These are phyloP conservation scores for Gasterosteus nipponicus DNA, from an alignment of 2,113 vertebrate genomes.

Conservation along the genomic window DNA sequence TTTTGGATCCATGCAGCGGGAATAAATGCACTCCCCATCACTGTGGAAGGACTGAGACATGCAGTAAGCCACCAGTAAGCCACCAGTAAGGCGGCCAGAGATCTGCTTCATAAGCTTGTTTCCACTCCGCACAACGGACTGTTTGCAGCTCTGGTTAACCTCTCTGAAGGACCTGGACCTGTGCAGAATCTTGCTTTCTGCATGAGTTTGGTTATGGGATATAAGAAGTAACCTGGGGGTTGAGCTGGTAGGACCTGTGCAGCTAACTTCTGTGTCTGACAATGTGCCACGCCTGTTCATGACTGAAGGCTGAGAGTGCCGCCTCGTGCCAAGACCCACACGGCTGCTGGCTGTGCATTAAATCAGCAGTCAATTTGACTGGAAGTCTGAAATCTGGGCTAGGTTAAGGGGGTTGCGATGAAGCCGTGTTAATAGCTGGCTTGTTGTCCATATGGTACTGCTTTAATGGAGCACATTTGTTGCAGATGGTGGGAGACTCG, in stretches of 20 bases:
- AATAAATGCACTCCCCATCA: conserved; percentile 69
- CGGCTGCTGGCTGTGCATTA: conserved; percentile 86
- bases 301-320: conserved; percentile 79
- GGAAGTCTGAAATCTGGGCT: conserved; percentile 90
- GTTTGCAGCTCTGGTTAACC: conserved; percentile 42
- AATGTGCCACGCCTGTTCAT: conserved; percentile 63
- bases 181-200: conserved; percentile 1
- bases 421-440: conserved; percentile 93
- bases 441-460: conserved; percentile 97
- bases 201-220: conserved; percentile 33
- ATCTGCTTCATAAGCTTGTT: conserved; percentile 57
- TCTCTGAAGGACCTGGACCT: conserved; percentile 30
- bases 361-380: conserved; percentile 91
- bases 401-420: conserved; percentile 87
- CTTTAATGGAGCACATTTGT: conserved; percentile 96
- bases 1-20: conserved; percentile 69
- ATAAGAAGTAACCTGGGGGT: conserved; percentile 42
- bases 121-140: conserved; percentile 50
- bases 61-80: conserved; percentile 46
- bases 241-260: conserved; percentile 46
- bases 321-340: conserved; percentile 85
- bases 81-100: conserved; percentile 44
- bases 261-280: conserved; percentile 58
- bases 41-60: conserved; percentile 75
- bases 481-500: conserved; percentile 93